phyloP scores from a whole-genome alignment of 2,113 vertebrate species.

The Austrofundulus limnaeus region DNA sequence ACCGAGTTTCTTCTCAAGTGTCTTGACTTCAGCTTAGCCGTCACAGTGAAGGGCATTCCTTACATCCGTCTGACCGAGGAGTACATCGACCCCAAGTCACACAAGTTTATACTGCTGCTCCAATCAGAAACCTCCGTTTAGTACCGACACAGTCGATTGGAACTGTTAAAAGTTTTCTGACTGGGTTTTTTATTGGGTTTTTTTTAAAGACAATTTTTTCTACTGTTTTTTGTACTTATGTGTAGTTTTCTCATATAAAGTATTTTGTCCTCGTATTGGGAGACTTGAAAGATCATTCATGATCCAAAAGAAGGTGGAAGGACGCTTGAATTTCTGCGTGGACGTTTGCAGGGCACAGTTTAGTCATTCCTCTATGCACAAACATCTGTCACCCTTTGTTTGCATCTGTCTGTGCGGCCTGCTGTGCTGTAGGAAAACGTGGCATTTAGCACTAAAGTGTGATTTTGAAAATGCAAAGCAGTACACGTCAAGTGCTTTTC shows the following conservation, averaged over 20 bases:
- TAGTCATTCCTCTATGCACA: constrained; percentile 68
- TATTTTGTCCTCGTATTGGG: constrained; percentile 35
- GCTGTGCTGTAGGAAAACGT: constrained; percentile 5
- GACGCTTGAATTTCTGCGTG: constrained; percentile 41
- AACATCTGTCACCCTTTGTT: constrained; percentile 17
- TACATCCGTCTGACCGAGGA: constrained; percentile 92
- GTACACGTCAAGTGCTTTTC: constrained; percentile 10
- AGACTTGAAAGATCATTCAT: constrained; percentile 24
- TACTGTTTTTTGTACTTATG: constrained; percentile 64
- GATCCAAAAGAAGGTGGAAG: constrained; percentile 15
- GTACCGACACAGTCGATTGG: background rate
- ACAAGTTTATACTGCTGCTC: constrained; percentile 95
- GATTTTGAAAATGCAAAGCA: constrained; percentile 25
- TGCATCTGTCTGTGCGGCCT: constrained; percentile 59
- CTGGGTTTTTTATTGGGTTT: constrained; percentile 32
- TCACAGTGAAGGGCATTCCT: constrained; percentile 88
- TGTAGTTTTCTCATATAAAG: constrained; percentile 36
- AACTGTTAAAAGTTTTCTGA: constrained; percentile 29
- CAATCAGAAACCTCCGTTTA: constrained; percentile 83
- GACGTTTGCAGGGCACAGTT: constrained; percentile 48
- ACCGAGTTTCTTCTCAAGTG: constrained; percentile 88
- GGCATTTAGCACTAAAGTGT: constrained; percentile 12
- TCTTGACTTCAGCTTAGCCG: constrained; percentile 92
- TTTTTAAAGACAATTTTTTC: constrained; percentile 40
- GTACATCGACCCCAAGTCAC: constrained; percentile 93